Percentiles rank a stretch among this genome's conserved stretches.
Evolutionary conservation across 2,888 invertebrate genomes (phyloP).

Genomic region (Drosophila niveifrons): DNA sequence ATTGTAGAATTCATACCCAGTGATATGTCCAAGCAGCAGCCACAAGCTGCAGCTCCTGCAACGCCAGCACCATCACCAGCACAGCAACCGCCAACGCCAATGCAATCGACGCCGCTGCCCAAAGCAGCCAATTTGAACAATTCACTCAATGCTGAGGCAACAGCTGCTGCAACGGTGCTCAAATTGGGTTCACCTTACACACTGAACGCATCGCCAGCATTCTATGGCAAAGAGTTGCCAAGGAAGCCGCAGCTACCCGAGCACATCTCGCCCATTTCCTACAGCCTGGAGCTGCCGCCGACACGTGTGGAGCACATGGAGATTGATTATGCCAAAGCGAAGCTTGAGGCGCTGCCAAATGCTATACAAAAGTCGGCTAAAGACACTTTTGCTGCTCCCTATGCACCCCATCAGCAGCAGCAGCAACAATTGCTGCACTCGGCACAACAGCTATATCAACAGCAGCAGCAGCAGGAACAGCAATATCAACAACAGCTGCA

Average conservation of each 20-base stretch:
- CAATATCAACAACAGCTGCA: conserved; percentile 3
- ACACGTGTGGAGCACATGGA: conserved; percentile 56
- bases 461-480: neutral
- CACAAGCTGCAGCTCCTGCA: neutral
- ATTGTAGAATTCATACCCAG: conserved; percentile 45
- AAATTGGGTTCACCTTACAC: conserved; percentile 47
- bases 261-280: conserved; percentile 35
- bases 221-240: conserved; percentile 14
- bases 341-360: conserved; percentile 1
- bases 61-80: conserved; percentile 1
- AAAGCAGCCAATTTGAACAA: conserved; percentile 14
- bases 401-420: conserved; percentile 6
- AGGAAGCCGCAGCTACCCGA: conserved; percentile 23
- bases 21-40: conserved; percentile 7
- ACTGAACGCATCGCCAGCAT: conserved; percentile 18
- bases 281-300: conserved; percentile 56
- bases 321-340: conserved; percentile 44
- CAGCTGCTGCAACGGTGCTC: conserved; percentile 11
- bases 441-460: neutral
- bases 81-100: neutral
- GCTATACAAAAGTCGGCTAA: neutral
- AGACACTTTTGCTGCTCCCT: conserved; percentile 11
- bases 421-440: conserved; percentile 9
- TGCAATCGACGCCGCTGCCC: conserved; percentile 5
- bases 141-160: neutral